Conservation (phyloP, 1,140 invertebrate genomes). For the Cotesia typhae region DNA sequence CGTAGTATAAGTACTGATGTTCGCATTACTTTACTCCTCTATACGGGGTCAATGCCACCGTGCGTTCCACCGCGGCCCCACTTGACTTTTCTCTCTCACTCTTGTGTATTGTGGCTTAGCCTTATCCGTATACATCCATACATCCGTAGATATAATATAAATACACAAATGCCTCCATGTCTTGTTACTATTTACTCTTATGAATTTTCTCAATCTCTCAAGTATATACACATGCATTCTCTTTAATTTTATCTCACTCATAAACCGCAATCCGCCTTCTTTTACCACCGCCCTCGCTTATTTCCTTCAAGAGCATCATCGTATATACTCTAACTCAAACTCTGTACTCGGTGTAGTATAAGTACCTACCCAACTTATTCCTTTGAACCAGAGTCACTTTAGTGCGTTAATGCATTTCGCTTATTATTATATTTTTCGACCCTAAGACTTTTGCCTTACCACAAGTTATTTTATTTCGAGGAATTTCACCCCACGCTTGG, state of each 20-base stretch:
- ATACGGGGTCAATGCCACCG: slow-evolving; percentile 60
- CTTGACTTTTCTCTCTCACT: slow-evolving; percentile 50
- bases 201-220: neutral
- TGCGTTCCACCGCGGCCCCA: slow-evolving; percentile 50
- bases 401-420: no score
- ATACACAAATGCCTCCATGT: neutral
- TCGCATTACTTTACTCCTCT: slow-evolving; percentile 55
- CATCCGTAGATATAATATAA: no score
- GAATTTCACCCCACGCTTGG: no score
- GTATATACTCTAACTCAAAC: slow-evolving; percentile 39
- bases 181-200: slow-evolving; percentile 7
- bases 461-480: no score
- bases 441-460: no score
- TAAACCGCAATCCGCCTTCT: slow-evolving; percentile 29
- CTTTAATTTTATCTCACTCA: slow-evolving; percentile 3
- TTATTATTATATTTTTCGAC: no score
- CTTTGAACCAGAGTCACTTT: no score
- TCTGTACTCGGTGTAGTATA: slow-evolving; percentile 1
- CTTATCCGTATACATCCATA: no score
- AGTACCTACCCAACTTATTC: neutral
- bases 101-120: slow-evolving; percentile 1
- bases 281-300: slow-evolving; percentile 48
- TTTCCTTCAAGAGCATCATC: slow-evolving; percentile 44
- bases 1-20: slow-evolving; percentile 34
- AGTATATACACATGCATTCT: neutral